Evolutionary conservation across 2,113 vertebrate genomes (phyloP), one percentile per base, ranked within the genome.

Genomic region (Carlito syrichta): DNA sequence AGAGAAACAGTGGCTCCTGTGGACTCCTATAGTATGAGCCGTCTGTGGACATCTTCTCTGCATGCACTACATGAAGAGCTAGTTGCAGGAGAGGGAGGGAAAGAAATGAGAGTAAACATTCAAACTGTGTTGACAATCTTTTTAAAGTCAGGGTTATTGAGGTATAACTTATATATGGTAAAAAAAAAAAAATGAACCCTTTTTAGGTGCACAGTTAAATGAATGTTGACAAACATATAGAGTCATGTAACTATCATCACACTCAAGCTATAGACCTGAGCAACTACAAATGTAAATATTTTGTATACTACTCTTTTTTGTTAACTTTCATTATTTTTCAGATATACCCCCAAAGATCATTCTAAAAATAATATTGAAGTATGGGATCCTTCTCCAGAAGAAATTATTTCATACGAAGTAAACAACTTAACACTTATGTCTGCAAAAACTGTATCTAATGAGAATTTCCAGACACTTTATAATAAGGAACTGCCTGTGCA

Each of bases 401-500:
- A 98, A 98, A 89, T 95, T 68, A 50, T 97, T 74, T 96, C 97
- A 97, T 89, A 93, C 74, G 97, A 91, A 6, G 95, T 96, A 96
- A 96, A 97, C 77, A 90, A 5, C 30, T 96, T 97, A 79, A 92
- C 89, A 95, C 78, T 93, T 78, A 0, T 35, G 8, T 96, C 86
- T 22, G 0, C 40, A 92, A 95, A 97, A 84, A 43, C 74, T 77
- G 81, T 95, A 22, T n/a, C 96, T 83, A 90, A 87, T 93, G 86
- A 96, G 82, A 97, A 98, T 97, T 95, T 95, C 22, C 93, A 83
- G 16, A 98, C 96, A 35, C 86, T 98, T 63, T 96, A 78, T 85
- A 96, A 98, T 40, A 98, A 97, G 94, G 98, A 98, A 91, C 76
- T 99, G 6, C 86, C 97, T 97, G 99, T 99, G 40, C 97, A 97